Percentiles rank a stretch among this genome's conserved stretches.
phyloP scores from a whole-genome alignment of 1,140 invertebrate species.

The Artemia franciscana region DNA sequence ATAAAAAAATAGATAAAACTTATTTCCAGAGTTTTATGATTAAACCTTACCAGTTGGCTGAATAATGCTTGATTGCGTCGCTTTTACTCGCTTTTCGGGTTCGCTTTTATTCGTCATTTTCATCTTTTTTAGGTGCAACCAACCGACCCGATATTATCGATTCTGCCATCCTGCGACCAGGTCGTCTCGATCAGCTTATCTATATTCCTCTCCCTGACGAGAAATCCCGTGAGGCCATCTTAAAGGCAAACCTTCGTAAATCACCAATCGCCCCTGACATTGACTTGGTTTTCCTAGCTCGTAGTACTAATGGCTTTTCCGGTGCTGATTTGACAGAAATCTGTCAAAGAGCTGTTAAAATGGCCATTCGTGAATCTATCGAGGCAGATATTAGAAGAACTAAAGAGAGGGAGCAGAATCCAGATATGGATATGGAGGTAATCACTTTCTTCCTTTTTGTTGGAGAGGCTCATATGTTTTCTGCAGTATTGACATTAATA shows the following conservation, averaged over 20 bases:
- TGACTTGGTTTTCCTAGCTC: constrained; percentile 79
- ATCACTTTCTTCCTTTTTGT: too few relatives aligned
- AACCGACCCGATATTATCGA: constrained; percentile 88
- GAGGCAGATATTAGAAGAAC: constrained; percentile 81
- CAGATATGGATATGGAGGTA: constrained; percentile 62
- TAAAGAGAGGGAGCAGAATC: constrained; percentile 53
- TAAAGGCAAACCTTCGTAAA: constrained; percentile 85
- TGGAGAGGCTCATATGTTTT: too few relatives aligned
- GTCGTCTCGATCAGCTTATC: constrained; percentile 93
- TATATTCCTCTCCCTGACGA: constrained; percentile 99
- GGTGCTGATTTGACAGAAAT: constrained; percentile 98
- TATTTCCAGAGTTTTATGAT: too few relatives aligned
- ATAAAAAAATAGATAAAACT: too few relatives aligned
- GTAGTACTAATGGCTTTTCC: constrained; percentile 89
- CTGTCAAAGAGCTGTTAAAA: constrained; percentile 95
- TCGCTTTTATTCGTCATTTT: too few relatives aligned
- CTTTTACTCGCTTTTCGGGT: too few relatives aligned
- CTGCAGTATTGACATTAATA: too few relatives aligned
- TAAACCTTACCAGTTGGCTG: too few relatives aligned
- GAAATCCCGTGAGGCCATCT: constrained; percentile 82
- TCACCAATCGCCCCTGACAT: constrained; percentile 89
- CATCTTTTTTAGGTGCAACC: too few relatives aligned
- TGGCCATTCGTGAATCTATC: constrained; percentile 93
- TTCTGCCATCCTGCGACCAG: constrained; percentile 91
- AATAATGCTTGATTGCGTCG: too few relatives aligned